phyloP scores from a whole-genome alignment of 2,113 vertebrate genomes.

The Steatornis caripensis region DNA sequence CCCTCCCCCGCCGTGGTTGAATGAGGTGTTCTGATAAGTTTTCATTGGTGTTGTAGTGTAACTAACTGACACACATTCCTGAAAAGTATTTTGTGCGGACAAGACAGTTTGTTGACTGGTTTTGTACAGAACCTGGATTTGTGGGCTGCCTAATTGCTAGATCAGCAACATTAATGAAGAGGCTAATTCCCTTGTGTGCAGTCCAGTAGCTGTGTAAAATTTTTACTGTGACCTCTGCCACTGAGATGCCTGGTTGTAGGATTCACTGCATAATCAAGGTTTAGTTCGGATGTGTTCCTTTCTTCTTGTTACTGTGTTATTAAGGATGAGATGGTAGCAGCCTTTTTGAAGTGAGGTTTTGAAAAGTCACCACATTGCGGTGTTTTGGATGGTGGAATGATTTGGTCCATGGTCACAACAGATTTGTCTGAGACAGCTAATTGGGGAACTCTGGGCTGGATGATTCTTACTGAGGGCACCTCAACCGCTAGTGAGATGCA shows the following conservation, averaged over 20 bases:
- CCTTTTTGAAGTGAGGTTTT: neutral
- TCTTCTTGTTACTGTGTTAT: neutral
- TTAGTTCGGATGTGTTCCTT: neutral
- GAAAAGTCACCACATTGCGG: fast-evolving
- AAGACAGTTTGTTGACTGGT: neutral
- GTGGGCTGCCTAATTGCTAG: neutral
- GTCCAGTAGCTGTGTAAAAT: neutral
- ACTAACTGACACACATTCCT: neutral
- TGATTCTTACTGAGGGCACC: neutral
- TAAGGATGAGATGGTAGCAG: neutral
- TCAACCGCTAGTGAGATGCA: neutral
- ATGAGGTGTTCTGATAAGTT: neutral
- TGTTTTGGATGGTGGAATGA: neutral
- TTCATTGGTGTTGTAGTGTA: neutral
- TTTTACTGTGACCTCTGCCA: neutral
- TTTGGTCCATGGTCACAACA: neutral
- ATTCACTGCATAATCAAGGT: neutral
- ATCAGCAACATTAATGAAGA: neutral
- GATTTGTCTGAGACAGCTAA: neutral
- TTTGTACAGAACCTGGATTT: neutral
- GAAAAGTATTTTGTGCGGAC: neutral
- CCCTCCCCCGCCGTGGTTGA: neutral
- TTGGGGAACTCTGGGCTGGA: neutral
- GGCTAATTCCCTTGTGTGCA: fast-evolving
- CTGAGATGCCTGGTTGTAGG: neutral